Conservation (phyloP, 1,140 invertebrate genomes). For the Zeugodacus cucurbitae region DNA sequence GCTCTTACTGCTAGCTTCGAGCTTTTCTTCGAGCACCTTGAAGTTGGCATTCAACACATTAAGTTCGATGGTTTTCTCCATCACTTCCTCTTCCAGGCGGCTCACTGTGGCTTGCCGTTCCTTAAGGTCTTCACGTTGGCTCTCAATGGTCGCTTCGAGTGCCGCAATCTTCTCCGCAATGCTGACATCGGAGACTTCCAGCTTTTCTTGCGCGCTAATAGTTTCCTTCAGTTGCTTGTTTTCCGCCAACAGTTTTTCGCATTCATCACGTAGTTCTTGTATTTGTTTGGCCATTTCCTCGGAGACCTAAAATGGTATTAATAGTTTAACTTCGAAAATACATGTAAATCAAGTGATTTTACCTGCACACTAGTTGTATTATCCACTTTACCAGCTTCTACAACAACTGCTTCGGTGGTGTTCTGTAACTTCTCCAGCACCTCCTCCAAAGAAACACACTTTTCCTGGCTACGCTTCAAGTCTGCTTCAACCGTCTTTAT, state of each 20-base stretch:
- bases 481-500: slow-evolving; percentile 47
- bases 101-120: slow-evolving; percentile 56
- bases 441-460: background rate
- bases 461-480: background rate
- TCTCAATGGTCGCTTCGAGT: slow-evolving; percentile 67
- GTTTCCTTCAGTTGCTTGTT: slow-evolving; percentile 46
- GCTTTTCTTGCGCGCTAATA: slow-evolving; percentile 44
- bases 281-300: slow-evolving; percentile 61
- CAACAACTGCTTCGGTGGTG: slow-evolving; percentile 47
- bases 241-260: slow-evolving; percentile 48
- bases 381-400: slow-evolving; percentile 46
- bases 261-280: slow-evolving; percentile 53
- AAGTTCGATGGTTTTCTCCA: slow-evolving; percentile 68
- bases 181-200: slow-evolving; percentile 52
- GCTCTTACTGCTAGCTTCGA: slow-evolving; percentile 58
- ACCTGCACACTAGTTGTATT: background rate
- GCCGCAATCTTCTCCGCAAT: slow-evolving; percentile 67
- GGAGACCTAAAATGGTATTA: slow-evolving; percentile 48
- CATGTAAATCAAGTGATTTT: background rate
- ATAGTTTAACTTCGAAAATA: background rate
- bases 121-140: slow-evolving; percentile 67
- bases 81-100: slow-evolving; percentile 68
- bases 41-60: slow-evolving; percentile 64
- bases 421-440: slow-evolving; percentile 59
- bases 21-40: slow-evolving; percentile 70